Base-by-base conservation (phyloP, 2,113 vertebrate genomes). In the Nothoprocta perdicaria region DNA sequence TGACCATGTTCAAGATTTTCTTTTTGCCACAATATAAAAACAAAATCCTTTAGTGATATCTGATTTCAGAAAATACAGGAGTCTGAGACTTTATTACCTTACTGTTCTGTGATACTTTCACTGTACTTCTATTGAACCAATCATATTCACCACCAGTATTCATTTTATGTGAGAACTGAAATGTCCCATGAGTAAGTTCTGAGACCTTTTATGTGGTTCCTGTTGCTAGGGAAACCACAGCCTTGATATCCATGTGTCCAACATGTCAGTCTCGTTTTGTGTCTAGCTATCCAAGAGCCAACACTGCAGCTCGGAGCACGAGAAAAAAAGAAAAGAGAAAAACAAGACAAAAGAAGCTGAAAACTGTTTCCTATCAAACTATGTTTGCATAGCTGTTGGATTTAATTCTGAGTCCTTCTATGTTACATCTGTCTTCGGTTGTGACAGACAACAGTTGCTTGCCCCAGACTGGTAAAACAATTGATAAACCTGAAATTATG, bases 141-240 rank as follows among this genome's bases (percentile, higher is more conserved):
- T 97, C 91, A 93, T 90, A 97, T 96, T 96, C 96, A 95, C 80
- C 58, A 96, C 72, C 71, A 82, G 80, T 92, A 96, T 97, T 96
- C 97, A 96, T 93, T 96, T 96, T 94, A 95, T 95, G 91, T 96
- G 96, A 97, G 97, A 96, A 95, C 94, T 95, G 91, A 97, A 95
- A 94, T 90, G 94, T 97, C 97, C 97, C 97, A 97, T 94, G 97
- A 97, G 95, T 90, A 97, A 98, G 97, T 97, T 97, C 97, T 96
- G 92, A 97, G 91, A 94, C 96, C 89, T 97, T 97, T 97, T 96
- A 96, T 97, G 96, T 92, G 93, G 95, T 97, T 97, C 95, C 94
- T 96, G 97, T 98, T 98, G 97, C 98, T 97, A 98, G 91, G 97
- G 97, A 96, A 98, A 98, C 97, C 94, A 96, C 92, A 96, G 95